These are phyloP conservation scores for Nezara viridula DNA, from an alignment of 2,888 invertebrate species.

Conservation along the genomic window DNA sequence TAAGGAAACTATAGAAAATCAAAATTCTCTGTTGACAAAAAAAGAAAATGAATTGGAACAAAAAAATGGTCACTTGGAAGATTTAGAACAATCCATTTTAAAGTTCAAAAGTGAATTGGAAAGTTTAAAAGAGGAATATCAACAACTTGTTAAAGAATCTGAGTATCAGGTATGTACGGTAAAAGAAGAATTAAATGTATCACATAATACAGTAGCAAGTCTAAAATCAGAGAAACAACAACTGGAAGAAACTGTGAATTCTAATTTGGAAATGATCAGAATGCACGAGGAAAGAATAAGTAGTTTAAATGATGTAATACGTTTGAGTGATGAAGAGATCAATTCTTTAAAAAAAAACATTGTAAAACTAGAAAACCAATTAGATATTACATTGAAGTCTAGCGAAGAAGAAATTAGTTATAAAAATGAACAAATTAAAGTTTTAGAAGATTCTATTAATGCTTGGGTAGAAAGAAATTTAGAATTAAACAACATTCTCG, in stretches of 20 bases:
- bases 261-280: background rate
- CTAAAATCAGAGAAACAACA: background rate
- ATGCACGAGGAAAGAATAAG: background rate
- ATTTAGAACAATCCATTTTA: slow-evolving; percentile 21
- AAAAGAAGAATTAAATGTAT: background rate
- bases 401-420: slow-evolving; percentile 32
- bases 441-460: slow-evolving; percentile 49
- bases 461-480: slow-evolving; percentile 26
- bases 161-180: background rate
- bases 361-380: background rate
- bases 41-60: slow-evolving; percentile 24
- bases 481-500: slow-evolving; percentile 17
- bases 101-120: slow-evolving; percentile 16
- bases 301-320: background rate
- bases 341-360: slow-evolving; percentile 30
- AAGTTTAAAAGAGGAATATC: background rate
- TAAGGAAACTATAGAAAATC: background rate
- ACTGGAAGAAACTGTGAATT: slow-evolving; percentile 22
- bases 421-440: slow-evolving; percentile 44
- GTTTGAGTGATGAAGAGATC: background rate
- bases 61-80: background rate
- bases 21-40: background rate
- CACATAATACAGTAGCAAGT: background rate
- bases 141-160: slow-evolving; percentile 4
- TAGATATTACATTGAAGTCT: background rate